Conservation (phyloP, 2,113 vertebrate genomes). For the Pipa parva region DNA sequence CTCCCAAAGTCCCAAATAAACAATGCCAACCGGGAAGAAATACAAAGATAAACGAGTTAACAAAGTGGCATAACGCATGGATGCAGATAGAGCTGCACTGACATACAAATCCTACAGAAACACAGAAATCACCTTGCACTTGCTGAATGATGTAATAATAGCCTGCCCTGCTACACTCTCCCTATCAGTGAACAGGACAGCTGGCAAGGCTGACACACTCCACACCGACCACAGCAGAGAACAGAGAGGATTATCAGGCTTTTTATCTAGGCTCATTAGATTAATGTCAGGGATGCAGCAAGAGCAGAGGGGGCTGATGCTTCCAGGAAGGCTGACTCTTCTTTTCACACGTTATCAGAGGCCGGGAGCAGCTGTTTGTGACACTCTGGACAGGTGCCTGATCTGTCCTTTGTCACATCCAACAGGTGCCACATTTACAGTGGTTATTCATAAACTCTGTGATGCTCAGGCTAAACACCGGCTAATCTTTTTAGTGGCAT, state of each 20-base stretch:
- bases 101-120: too few species aligned
- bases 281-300: constrained; percentile 20
- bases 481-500: neutral
- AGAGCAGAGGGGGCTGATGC: neutral
- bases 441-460: neutral
- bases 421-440: constrained; percentile 12
- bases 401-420: constrained; percentile 31
- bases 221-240: neutral
- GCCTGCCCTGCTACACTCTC: neutral
- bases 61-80: too few species aligned
- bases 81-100: too few species aligned
- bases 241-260: constrained; percentile 17
- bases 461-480: neutral
- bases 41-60: too few species aligned
- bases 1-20: too few species aligned
- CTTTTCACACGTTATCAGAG: constrained; percentile 24
- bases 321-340: constrained; percentile 27
- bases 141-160: neutral
- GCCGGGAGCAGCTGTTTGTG: constrained; percentile 4
- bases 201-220: constrained; percentile 13
- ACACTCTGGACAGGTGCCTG: constrained; percentile 18
- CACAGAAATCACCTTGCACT: neutral
- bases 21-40: too few species aligned
- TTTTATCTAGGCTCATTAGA: constrained; percentile 35
- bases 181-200: neutral